A percentile compares a stretch with the other conserved stretches of the same genome.
Evolutionary conservation across 2,888 invertebrate species (phyloP).

Genomic region (Noctua pronuba): DNA sequence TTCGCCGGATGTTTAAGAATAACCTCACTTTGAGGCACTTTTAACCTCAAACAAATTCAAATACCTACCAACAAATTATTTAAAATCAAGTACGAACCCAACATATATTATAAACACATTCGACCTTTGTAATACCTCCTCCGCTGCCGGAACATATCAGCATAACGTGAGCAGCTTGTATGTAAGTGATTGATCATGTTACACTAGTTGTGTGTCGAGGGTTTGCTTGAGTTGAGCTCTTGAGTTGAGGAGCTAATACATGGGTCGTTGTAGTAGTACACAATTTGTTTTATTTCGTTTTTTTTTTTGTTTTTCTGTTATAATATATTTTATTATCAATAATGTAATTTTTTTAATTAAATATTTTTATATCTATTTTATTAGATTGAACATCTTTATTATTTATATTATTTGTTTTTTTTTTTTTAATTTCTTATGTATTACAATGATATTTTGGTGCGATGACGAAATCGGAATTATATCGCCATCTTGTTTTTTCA

Average conservation of each 20-base stretch:
- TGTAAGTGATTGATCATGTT: conserved; percentile 53
- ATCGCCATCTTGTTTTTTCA: neutral
- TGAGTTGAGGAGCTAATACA: neutral
- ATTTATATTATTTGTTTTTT: too few species aligned
- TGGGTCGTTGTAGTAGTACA: neutral
- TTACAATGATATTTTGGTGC: too few species aligned
- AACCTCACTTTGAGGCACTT: too few species aligned
- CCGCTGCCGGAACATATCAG: conserved; percentile 62
- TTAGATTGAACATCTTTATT: too few species aligned
- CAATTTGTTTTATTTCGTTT: too few species aligned
- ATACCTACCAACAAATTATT: conserved; percentile 17
- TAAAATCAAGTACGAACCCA: conserved; percentile 37
- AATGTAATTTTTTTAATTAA: too few species aligned
- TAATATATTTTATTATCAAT: too few species aligned
- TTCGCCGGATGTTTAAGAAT: too few species aligned
- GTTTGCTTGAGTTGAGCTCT: conserved; percentile 20
- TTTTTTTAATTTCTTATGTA: too few species aligned
- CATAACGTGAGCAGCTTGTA: conserved; percentile 21
- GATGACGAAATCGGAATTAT: neutral
- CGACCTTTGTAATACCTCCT: conserved; percentile 57
- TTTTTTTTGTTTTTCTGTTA: too few species aligned
- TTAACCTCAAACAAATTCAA: conserved; percentile 13
- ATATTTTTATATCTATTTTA: too few species aligned
- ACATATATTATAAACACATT: neutral
- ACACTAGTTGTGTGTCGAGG: conserved; percentile 1